A percentile compares a stretch with the other conserved stretches of the same genome.
Conservation (phyloP, 2,797 vertebrate genomes). For the Gephyroberyx darwinii region DNA sequence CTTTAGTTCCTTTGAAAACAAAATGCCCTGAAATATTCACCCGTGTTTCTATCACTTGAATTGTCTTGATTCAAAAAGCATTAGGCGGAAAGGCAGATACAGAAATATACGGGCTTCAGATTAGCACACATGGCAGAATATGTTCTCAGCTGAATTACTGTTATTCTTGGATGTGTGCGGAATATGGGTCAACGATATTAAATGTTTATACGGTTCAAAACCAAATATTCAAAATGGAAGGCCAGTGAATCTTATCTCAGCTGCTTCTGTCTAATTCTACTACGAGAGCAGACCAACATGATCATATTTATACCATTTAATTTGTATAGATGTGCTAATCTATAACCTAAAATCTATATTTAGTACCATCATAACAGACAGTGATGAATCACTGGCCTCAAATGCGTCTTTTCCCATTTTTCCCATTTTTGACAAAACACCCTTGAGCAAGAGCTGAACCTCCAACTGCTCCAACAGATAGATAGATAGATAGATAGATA, state of each 20-base stretch:
- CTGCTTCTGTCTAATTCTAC: slow-evolving; percentile 11
- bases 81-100: background rate
- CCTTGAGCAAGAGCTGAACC: background rate
- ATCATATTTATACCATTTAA: slow-evolving; percentile 27
- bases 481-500: too few relatives aligned
- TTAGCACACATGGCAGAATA: slow-evolving; percentile 36
- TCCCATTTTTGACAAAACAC: background rate
- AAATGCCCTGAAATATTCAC: slow-evolving; percentile 52
- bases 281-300: background rate
- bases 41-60: slow-evolving; percentile 15
- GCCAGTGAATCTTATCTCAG: slow-evolving; percentile 52
- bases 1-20: slow-evolving; percentile 24
- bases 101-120: slow-evolving; percentile 26
- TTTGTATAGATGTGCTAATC: slow-evolving; percentile 17
- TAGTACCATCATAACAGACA: slow-evolving; percentile 8
- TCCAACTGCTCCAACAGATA: too few relatives aligned
- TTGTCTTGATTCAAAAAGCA: slow-evolving; percentile 39
- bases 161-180: slow-evolving; percentile 47
- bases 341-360: background rate
- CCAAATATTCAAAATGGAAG: slow-evolving; percentile 64
- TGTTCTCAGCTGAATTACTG: slow-evolving; percentile 64
- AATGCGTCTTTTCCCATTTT: background rate
- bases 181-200: slow-evolving; percentile 75
- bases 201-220: slow-evolving; percentile 72
- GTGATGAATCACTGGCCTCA: background rate